Percentiles rank a stretch among this genome's conserved stretches.
phyloP scores from a whole-genome alignment of 2,797 vertebrate species.

The Enteromius mattozi region DNA sequence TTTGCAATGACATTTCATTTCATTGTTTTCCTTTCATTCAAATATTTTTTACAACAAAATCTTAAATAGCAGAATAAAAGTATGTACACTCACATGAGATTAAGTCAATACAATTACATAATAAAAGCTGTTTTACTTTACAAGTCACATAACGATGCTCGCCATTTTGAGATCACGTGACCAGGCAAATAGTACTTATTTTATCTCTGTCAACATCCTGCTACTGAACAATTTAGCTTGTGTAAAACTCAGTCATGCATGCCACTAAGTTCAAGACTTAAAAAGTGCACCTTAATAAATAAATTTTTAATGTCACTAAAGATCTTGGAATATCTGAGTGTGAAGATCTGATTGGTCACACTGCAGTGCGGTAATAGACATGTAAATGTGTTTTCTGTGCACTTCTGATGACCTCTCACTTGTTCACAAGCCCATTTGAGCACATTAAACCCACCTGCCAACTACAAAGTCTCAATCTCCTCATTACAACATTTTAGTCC shows the following conservation, averaged over 20 bases:
- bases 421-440: conserved; percentile 38
- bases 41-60: neutral
- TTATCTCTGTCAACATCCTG: neutral
- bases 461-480: conserved; percentile 17
- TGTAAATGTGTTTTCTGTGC: conserved; percentile 34
- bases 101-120: neutral
- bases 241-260: neutral
- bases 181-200: neutral
- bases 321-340: neutral
- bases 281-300: neutral
- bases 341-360: conserved; percentile 26
- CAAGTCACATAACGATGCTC: neutral
- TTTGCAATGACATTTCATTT: neutral
- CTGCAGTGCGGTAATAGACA: neutral
- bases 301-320: neutral
- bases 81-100: neutral
- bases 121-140: neutral
- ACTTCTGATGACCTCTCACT: conserved; percentile 29
- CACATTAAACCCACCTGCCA: conserved; percentile 36
- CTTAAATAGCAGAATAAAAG: neutral
- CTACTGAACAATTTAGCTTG: neutral
- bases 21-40: neutral
- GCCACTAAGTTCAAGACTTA: neutral
- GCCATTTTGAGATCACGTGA: neutral
- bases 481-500: conserved; percentile 3